These are phyloP conservation scores for Caenorhabditis tropicalis DNA, from an alignment of 1,140 invertebrate genomes.

Conservation along the genomic window DNA sequence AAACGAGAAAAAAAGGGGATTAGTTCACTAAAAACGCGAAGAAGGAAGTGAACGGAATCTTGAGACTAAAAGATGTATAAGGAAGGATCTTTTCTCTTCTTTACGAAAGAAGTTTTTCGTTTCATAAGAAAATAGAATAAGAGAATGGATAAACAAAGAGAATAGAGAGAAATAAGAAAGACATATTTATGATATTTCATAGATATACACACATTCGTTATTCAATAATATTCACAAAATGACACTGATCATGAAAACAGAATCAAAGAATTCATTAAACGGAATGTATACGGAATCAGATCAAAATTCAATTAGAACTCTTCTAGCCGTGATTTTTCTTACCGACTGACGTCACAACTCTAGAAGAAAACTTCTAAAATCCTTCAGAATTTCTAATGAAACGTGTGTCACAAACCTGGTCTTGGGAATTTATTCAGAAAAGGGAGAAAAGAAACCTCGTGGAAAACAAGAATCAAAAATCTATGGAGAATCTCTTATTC, in stretches of 20 bases:
- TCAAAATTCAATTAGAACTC: not conserved
- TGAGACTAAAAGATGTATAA: not conserved
- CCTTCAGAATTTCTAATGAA: slow-evolving; percentile 26
- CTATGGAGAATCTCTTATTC: too few relatives aligned
- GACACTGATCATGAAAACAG: too few relatives aligned
- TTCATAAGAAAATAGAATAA: not conserved
- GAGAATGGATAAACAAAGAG: slow-evolving; percentile 15
- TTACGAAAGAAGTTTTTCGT: not conserved
- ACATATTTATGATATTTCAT: slow-evolving; percentile 15
- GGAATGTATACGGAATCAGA: too few relatives aligned
- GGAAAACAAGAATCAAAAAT: not conserved
- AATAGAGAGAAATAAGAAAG: not conserved
- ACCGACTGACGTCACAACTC: not conserved
- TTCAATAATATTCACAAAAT: not conserved
- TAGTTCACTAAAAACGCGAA: not conserved
- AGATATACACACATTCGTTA: not conserved
- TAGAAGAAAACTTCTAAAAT: not conserved
- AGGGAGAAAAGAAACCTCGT: not conserved
- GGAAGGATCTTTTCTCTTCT: not conserved
- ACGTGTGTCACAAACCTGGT: not conserved
- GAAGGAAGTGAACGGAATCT: slow-evolving; percentile 38
- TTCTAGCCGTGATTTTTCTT: not conserved
- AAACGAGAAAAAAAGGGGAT: not conserved
- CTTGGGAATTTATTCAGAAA: not conserved
- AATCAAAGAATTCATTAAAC: too few relatives aligned